Base-by-base conservation (phyloP, 2,113 vertebrate genomes). In the Xyliphius kryptos region DNA sequence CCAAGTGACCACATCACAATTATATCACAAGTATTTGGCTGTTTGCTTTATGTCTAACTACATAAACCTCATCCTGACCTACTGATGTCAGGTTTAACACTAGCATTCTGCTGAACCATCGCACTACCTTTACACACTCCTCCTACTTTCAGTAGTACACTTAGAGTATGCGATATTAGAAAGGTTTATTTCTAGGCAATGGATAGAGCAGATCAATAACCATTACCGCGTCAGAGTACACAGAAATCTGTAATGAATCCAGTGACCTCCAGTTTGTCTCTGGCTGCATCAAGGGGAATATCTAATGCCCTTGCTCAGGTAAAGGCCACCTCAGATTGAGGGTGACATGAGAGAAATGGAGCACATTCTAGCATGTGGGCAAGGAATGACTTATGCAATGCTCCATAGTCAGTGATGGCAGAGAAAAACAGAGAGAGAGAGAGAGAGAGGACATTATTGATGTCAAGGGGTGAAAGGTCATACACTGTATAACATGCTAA, bases 291-390 rank as follows among this genome's bases (percentile, higher is more conserved):
- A 54, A 10, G 49, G 40, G 40, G 17, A 49, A 56, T n/a, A 57
- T 62, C 4, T 13, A 57, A 57, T 53, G 49, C 44, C 19, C 44
- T 26, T 56, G 40, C 16, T 65, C 11, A 61, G 48, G 47, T 56
- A 68, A 52, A 65, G 51, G 49, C 21, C 44, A 61, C 37, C 53
- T 3, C 63, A 54, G 47, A 16, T 51, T 47, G 47, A 55, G n/a
- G 3, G 9, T 16, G 62, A 64, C 58, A 40, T 21, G 44, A 41
- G 17, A 37, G 63, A 56, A 63, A 74, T 67, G 41, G n/a, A 55
- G 49, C 43, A 62, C 68, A 60, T 70, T 70, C 47, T 63, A 49
- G 58, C 67, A 74, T 61, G 68, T 40, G 14, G 32, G 10, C 26
- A 55, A 59, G 37, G 52, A 55, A 57, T 9, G 38, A 48, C 50